Evolutionary conservation across 1,140 invertebrate genomes (phyloP), one percentile per base, ranked within the genome.

Genomic region (Drosophila arawakana): DNA sequence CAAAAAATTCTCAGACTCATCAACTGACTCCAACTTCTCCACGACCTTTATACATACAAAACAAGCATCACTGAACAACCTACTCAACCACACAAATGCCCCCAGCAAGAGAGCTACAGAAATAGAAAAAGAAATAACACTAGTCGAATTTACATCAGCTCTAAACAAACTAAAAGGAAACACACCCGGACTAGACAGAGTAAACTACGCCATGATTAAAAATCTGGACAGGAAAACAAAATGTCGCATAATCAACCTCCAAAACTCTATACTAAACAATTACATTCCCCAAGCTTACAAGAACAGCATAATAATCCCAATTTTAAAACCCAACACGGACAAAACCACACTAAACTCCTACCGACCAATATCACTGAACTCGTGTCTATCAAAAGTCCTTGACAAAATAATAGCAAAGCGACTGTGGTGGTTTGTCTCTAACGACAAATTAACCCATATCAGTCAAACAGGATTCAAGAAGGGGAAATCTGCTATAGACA

Each of bases 401-500:
- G 70, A 66, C n/a, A 73, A 73, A 63, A 73, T 67, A 9, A 73
- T 67, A 47, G 55, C 57, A 61, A 73, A 73, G 21, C 4, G 50
- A 65, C 50, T 65, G 50, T 65, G 49, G 50, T 55, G 50, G 37
- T 65, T 65, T 65, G 49, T 65, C 9, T 18, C 25, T 7, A 52
- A 30, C 39, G 25, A 65, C 18, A 55, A 21, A 21, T 21, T 21
- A 65, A 54, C 50, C 37, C 47, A 52, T 25, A 54, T 41, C 39
- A 41, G 8, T 11, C 39, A 41, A 11, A 9, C 8, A 3, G 39
- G 39, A 9, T 41, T 41, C 39, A 41, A 41, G 39, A 41, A 41
- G 7, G 39, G 39, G 3, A 41, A 41, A 41, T 41, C 39, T 7
- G 7, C 52, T 66, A 35, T 15, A 10, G 59, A 62, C n/a, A 62